Evolutionary conservation across 2,113 vertebrate species (phyloP).

Genomic region (Pachycephala philippinensis): DNA sequence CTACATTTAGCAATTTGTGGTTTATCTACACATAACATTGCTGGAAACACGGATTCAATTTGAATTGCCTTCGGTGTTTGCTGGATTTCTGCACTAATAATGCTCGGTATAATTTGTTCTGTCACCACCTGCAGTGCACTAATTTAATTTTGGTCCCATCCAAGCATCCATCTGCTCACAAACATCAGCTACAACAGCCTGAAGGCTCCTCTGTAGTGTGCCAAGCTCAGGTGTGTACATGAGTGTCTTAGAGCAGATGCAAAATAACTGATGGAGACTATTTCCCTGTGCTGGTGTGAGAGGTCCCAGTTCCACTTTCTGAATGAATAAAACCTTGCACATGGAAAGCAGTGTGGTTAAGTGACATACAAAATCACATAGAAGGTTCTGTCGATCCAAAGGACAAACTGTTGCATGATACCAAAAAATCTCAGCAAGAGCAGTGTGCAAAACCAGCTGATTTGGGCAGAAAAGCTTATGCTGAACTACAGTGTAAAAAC

Average conservation of each 20-base stretch:
- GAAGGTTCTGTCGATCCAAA: not conserved
- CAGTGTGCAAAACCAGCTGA: not conserved
- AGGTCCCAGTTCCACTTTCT: not conserved
- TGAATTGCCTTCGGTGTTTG: not conserved
- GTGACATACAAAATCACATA: not conserved
- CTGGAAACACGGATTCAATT: not conserved
- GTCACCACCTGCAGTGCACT: not conserved
- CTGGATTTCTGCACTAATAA: not conserved
- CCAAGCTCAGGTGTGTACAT: not conserved
- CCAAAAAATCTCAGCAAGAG: not conserved
- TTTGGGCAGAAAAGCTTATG: not conserved
- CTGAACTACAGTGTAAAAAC: not conserved
- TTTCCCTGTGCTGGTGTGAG: not conserved
- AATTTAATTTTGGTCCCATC: not conserved
- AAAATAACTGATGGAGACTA: not conserved
- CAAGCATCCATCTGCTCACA: conserved; percentile 1
- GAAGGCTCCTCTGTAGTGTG: not conserved
- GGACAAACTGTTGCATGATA: not conserved
- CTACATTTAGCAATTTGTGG: not conserved
- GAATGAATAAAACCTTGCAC: not conserved
- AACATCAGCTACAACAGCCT: not conserved
- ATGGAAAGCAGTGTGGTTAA: not conserved
- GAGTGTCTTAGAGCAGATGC: not conserved
- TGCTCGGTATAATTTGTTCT: not conserved
- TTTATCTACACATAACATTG: not conserved